A percentile compares a stretch with the other conserved stretches of the same genome.
These are phyloP conservation scores for Anthopleura xanthogrammica DNA, from an alignment of 92 coral and sea anemone genomes.

Conservation along the genomic window DNA sequence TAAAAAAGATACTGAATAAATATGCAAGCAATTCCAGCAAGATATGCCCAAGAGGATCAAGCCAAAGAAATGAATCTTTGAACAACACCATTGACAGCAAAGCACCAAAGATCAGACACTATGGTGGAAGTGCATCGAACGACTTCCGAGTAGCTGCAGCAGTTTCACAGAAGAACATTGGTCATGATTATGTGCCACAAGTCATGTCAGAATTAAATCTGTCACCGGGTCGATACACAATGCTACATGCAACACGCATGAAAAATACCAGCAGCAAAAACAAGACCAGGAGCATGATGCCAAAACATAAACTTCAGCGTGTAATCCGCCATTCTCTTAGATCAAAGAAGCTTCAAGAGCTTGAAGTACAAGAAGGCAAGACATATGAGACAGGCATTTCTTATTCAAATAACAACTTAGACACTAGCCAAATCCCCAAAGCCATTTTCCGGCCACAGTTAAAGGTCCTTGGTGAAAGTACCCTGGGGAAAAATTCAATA, in stretches of 20 bases:
- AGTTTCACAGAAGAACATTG: conserved; percentile 45
- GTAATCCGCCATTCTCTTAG: neutral
- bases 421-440: conserved; percentile 1
- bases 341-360: conserved; percentile 5
- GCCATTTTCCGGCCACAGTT: neutral
- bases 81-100: conserved; percentile 47
- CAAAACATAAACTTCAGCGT: conserved; percentile 7
- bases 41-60: conserved; percentile 46
- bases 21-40: conserved; percentile 25
- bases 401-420: neutral
- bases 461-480: neutral
- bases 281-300: conserved; percentile 9
- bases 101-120: conserved; percentile 51
- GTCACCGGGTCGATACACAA: conserved; percentile 5
- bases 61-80: conserved; percentile 50
- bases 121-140: conserved; percentile 34
- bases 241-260: conserved; percentile 1
- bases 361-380: conserved; percentile 5
- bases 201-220: conserved; percentile 11
- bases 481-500: neutral
- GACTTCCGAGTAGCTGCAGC: conserved; percentile 49
- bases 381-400: conserved; percentile 5
- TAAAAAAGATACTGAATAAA: conserved; percentile 10
- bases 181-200: conserved; percentile 39
- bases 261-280: neutral